These are phyloP conservation scores for Andrena trimmerana DNA, from an alignment of 2,888 invertebrate species.

Conservation along the genomic window DNA sequence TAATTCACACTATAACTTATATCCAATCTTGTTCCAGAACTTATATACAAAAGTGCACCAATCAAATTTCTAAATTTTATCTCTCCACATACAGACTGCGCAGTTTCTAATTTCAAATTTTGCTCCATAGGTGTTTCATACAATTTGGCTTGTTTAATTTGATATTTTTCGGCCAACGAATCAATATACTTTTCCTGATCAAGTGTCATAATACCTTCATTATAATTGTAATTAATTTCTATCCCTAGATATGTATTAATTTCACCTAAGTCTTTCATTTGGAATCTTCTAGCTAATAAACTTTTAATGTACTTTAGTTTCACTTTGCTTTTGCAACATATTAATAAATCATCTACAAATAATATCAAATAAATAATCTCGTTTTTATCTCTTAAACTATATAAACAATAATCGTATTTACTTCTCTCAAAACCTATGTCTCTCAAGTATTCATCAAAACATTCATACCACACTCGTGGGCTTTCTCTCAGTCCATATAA, in stretches of 20 bases:
- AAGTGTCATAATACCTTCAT: background rate
- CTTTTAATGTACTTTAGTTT: background rate
- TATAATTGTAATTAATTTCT: background rate
- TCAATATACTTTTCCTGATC: too few species aligned
- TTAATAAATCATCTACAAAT: background rate
- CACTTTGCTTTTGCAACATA: background rate
- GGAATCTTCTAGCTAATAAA: background rate
- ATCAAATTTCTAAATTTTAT: too few species aligned
- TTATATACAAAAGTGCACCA: too few species aligned
- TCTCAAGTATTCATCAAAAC: background rate
- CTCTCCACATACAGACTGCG: too few species aligned
- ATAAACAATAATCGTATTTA: slow-evolving; percentile 1
- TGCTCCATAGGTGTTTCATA: too few species aligned
- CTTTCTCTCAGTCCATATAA: slow-evolving; percentile 19
- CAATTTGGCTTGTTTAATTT: too few species aligned
- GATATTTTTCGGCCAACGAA: too few species aligned
- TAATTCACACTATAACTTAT: too few species aligned
- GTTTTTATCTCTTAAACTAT: background rate
- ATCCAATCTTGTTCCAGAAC: too few species aligned
- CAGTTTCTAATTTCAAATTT: too few species aligned
- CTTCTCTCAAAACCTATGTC: too few species aligned
- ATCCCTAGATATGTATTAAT: background rate
- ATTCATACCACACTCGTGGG: slow-evolving; percentile 10
- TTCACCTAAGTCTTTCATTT: background rate
- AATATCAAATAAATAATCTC: background rate